Percentiles rank a stretch among this genome's conserved stretches.
Evolutionary conservation across 2,888 invertebrate genomes (phyloP).

Genomic region (Tipula confusa): DNA sequence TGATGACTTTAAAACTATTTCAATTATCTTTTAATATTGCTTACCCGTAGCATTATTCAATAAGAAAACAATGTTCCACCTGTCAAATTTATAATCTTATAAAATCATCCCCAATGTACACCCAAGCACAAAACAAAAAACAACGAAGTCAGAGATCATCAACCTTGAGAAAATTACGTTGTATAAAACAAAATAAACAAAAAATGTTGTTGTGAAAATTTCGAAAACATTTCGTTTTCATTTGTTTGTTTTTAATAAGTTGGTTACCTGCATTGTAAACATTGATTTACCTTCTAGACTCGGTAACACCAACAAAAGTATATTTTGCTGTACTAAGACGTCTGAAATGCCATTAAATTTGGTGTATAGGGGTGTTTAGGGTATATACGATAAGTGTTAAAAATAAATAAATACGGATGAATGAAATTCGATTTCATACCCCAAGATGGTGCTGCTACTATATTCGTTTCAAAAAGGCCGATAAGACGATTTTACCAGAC

Average conservation of each 20-base stretch:
- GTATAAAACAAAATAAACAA: background rate
- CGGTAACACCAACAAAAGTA: background rate
- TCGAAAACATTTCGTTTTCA: background rate
- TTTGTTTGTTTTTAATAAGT: background rate
- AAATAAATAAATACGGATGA: background rate
- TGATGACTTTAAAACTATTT: background rate
- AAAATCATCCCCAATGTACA: background rate
- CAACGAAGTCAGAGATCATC: background rate
- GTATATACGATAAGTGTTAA: background rate
- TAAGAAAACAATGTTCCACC: background rate
- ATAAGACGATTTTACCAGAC: background rate
- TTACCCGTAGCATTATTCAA: background rate
- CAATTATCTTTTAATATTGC: background rate
- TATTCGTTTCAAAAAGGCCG: background rate
- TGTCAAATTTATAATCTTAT: background rate
- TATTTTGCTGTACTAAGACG: background rate
- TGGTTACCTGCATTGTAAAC: too few relatives aligned
- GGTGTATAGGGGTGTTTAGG: background rate
- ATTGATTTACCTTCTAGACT: background rate
- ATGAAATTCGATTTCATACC: background rate
- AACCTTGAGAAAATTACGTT: background rate
- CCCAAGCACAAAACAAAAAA: background rate
- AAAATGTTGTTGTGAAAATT: background rate
- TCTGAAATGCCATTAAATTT: background rate
- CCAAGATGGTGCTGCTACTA: background rate